Evolutionary conservation across 1,140 invertebrate genomes (phyloP), one percentile per base, ranked within the genome.

Genomic region (Zaprionus vittiger): DNA sequence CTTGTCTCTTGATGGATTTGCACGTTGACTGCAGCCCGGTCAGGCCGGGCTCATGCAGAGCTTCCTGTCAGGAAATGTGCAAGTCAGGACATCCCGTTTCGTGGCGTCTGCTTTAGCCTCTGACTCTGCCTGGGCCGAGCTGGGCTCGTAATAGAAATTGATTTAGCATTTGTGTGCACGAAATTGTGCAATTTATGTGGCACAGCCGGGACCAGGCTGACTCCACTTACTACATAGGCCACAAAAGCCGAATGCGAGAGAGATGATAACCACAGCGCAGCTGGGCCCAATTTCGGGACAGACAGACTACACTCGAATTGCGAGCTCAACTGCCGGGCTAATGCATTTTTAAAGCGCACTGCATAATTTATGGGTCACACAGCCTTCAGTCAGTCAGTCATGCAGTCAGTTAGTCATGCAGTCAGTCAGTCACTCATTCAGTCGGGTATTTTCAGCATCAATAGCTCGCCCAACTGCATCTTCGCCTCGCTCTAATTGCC

Each of bases 101-200:
- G 73, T 44, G 76, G 59, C 68, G 67, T 75, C 75, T 67, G 70
- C 41, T 54, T 64, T 37, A 34, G 15, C 15, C 41, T n/a, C 5
- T 26, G 4, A 5, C 15, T 15, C 15, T 7, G n/a, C 7, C 41
- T 14, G 6, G n/a, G 41, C n/a, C n/a, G 9, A 31, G 20, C 65
- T 57, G 49, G 57, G 34, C 31, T 41, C 55, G 73, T 81, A 81
- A 89, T 85, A 85, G 85, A 79, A 89, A 89, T 89, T 89, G 84
- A 90, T 89, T 89, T 90, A 84, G 68, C 81, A 89, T 89, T 81
- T 79, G 75, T 81, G 78, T 73, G 84, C 84, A 76, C 81, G 84
- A 84, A 89, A 89, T 84, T 89, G 85, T 79, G 84, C 81, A 89
- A 89, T 89, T 90, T 89, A 90, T 84, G 84, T 79, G 81, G 59